phyloP scores from a whole-genome alignment of 1,140 invertebrate species.

The Eriocheir sinensis region DNA sequence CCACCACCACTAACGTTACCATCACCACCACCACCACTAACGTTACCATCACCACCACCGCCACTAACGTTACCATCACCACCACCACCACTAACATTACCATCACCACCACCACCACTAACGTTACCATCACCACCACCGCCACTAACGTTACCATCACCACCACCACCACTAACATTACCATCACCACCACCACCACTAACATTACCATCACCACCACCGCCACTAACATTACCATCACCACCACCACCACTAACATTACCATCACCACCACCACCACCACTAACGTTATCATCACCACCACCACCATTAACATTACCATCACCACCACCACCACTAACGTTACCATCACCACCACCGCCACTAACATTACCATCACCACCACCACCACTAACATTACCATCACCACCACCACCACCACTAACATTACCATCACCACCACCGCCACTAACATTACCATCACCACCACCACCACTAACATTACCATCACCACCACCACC shows the following conservation, averaged over 20 bases:
- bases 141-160: background rate
- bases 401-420: background rate
- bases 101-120: background rate
- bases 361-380: background rate
- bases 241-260: slow-evolving; percentile 3
- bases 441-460: background rate
- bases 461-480: slow-evolving; percentile 6
- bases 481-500: background rate
- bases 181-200: background rate
- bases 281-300: background rate
- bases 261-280: background rate
- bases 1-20: background rate
- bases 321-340: background rate
- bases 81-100: background rate
- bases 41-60: background rate
- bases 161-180: background rate
- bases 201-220: background rate
- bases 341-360: background rate
- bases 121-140: background rate
- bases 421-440: background rate
- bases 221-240: background rate
- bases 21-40: background rate
- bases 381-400: background rate
- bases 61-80: background rate
- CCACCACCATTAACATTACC: background rate